Percentiles rank a stretch among this genome's conserved stretches.
Conservation (phyloP, 2,797 vertebrate genomes). For the Cynopterus sphinx region DNA sequence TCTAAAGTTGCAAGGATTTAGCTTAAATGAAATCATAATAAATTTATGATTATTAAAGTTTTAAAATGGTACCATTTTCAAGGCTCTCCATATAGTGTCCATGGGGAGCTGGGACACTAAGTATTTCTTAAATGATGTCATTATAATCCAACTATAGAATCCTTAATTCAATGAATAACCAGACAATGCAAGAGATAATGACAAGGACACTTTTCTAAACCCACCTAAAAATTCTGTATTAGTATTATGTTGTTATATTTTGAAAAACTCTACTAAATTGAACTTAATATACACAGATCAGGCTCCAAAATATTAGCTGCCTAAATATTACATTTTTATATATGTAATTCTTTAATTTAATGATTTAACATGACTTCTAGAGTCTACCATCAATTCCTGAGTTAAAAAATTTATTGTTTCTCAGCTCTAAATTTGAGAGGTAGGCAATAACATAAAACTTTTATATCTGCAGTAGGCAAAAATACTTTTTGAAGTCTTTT, state of each 20-base stretch:
- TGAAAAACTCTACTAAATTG: neutral
- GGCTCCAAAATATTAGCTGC: neutral
- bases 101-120: neutral
- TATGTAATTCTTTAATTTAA: neutral
- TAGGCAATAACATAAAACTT: neutral
- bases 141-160: neutral
- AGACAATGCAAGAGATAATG: neutral
- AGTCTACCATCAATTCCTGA: constrained; percentile 1
- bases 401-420: constrained; percentile 1
- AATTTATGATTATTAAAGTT: constrained; percentile 4
- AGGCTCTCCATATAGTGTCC: neutral
- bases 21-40: neutral
- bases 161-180: neutral
- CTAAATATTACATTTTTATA: neutral
- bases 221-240: neutral
- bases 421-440: neutral
- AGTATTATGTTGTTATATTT: neutral
- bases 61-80: constrained; percentile 26
- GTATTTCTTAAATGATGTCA: neutral
- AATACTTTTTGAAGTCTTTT: constrained; percentile 27
- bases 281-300: neutral
- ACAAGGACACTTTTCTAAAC: neutral
- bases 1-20: constrained; percentile 2
- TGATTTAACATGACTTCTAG: constrained; percentile 31
- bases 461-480: neutral